A percentile compares a stretch with the other conserved stretches of the same genome.
Evolutionary conservation across 2,797 vertebrate species (phyloP).

Genomic region (Neopelma chrysocephalum): DNA sequence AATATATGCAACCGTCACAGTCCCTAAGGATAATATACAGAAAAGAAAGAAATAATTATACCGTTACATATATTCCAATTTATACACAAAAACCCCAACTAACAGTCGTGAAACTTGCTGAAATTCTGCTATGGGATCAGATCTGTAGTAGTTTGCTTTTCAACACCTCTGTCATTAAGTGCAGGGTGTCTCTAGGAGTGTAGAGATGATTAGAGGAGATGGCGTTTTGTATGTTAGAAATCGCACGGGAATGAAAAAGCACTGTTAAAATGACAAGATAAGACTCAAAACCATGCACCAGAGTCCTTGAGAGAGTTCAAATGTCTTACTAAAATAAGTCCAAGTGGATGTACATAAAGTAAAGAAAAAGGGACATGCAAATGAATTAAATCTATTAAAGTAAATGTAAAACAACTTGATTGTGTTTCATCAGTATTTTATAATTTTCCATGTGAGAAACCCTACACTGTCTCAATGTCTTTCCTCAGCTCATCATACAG

Average conservation of each 20-base stretch:
- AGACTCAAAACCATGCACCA: background rate
- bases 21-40: background rate
- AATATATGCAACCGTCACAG: background rate
- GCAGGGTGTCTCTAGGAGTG: background rate
- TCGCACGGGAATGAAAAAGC: background rate
- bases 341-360: background rate
- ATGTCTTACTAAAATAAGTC: background rate
- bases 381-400: background rate
- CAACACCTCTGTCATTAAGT: background rate
- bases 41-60: rapidly evolving
- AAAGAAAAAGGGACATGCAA: background rate
- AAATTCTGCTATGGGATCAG: background rate
- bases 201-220: background rate
- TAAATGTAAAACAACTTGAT: background rate
- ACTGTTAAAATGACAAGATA: background rate
- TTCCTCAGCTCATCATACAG: background rate
- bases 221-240: background rate
- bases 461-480: no score
- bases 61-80: rapidly evolving
- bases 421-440: background rate
- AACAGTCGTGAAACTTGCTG: background rate
- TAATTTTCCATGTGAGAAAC: background rate
- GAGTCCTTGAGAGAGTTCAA: background rate
- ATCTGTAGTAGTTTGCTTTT: background rate
- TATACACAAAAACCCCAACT: background rate